Base-by-base conservation (phyloP, 2,797 vertebrate genomes). In the Sardinella longiceps region DNA sequence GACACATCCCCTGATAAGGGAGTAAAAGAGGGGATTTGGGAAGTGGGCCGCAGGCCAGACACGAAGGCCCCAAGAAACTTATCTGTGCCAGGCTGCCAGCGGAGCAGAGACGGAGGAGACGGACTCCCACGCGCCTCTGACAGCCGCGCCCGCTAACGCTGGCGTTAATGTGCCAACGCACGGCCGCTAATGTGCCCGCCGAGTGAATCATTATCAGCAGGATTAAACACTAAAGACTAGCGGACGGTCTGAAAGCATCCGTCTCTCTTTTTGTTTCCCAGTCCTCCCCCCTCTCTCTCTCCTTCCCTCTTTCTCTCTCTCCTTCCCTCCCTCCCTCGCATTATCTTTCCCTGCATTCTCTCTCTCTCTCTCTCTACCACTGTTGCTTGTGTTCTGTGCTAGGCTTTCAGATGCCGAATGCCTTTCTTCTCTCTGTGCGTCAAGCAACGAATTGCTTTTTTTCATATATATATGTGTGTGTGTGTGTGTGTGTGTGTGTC, bases 1-100 rank as follows among this genome's bases (percentile, higher is more conserved):
- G 92, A 93, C 91, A 91, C 88, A 37, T 63, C 90, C 90, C 90
- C 90, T 89, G 92, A 94, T 93, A 93, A 93, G 66, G 51, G 90
- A 43, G 70, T 6, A 88, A 91, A 91, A 91, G 93, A 93, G 88
- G 58, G 91, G 93, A 93, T 94, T 93, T 93, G 93, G 85, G 92
- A 90, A 92, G 88, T 87, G 86, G 83, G 90, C 91, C 90, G 90
- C 87, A 81, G 91, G 92, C 88, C 82, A 92, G 87, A 91, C 87
- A 90, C 63, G 0, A 28, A 88, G 92, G 92, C 92, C 80, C 90
- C 93, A 91, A 93, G 91, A 88, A 93, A 94, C 90, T 90, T 93
- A 94, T 93, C 93, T 92, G 63, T 37, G 28, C 28, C 63, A 70
- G 63, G 63, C 63, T 70, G 63, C 63, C 63, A 70, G 63, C 30